Conservation (phyloP, 2,113 vertebrate genomes). For the Mellivora capensis region DNA sequence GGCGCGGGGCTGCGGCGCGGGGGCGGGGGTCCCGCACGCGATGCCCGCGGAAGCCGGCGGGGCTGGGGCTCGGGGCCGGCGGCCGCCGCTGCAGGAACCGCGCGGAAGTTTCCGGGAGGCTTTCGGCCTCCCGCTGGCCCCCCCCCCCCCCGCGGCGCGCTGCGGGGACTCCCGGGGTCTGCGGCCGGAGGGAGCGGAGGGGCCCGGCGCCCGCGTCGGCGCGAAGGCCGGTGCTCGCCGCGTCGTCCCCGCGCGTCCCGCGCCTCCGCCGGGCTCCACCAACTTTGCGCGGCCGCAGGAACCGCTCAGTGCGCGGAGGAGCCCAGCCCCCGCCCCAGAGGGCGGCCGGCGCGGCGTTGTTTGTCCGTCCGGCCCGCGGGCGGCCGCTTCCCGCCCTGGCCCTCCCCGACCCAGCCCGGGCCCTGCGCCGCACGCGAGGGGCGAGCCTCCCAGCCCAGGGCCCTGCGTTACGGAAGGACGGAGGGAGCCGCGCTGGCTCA, state of each 20-base stretch:
- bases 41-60: background rate
- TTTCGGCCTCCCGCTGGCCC: background rate
- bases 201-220: too few relatives aligned
- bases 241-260: too few relatives aligned
- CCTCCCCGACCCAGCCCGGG: background rate
- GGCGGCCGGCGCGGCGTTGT: too few relatives aligned
- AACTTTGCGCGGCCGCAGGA: too few relatives aligned
- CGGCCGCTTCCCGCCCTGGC: background rate
- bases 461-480: too few relatives aligned
- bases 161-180: background rate
- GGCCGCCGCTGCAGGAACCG: background rate
- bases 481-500: too few relatives aligned
- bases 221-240: too few relatives aligned
- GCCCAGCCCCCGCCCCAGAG: too few relatives aligned
- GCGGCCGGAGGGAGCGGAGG: background rate
- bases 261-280: too few relatives aligned
- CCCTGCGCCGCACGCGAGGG: too few relatives aligned
- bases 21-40: conserved; percentile 8
- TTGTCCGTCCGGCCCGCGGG: background rate
- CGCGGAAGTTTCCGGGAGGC: conserved; percentile 45
- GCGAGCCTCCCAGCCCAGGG: too few relatives aligned
- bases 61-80: background rate
- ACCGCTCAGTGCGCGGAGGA: too few relatives aligned
- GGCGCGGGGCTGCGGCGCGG: background rate
- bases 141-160: conserved; percentile 21